Evolutionary conservation across 1,140 invertebrate genomes (phyloP).

Genomic region (Cyrtorhinus lividipennis): DNA sequence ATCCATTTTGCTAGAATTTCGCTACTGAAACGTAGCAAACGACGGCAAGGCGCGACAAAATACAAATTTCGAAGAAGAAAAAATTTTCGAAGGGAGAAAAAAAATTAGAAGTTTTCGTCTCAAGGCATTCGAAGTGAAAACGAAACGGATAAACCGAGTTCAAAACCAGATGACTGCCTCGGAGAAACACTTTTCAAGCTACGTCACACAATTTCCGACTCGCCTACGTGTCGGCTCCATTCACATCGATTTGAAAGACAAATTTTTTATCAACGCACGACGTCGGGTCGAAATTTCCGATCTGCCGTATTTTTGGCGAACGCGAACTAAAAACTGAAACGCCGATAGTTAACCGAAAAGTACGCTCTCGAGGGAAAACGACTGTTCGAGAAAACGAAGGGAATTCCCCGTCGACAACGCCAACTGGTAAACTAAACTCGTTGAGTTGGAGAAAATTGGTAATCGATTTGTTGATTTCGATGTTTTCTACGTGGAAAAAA

Average conservation of each 20-base stretch:
- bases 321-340: too few relatives aligned
- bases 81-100: background rate
- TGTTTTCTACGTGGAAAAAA: background rate
- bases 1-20: constrained; percentile 37
- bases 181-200: too few relatives aligned
- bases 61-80: background rate
- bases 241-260: background rate
- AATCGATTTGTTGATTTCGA: background rate
- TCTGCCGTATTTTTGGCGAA: too few relatives aligned
- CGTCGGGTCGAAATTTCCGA: too few relatives aligned
- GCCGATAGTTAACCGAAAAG: too few relatives aligned
- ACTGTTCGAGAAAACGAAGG: too few relatives aligned
- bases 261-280: too few relatives aligned
- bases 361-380: too few relatives aligned
- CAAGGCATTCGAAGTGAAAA: background rate
- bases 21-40: background rate
- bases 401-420: too few relatives aligned
- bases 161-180: constrained; percentile 3
- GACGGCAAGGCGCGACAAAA: background rate
- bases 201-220: background rate
- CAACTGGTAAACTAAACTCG: too few relatives aligned
- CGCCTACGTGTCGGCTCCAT: constrained; percentile 3
- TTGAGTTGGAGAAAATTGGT: too few relatives aligned
- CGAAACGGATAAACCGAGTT: background rate
- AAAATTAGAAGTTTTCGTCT: background rate